phyloP scores from a whole-genome alignment of 2,797 vertebrate genomes.

The Sciaenops ocellatus region DNA sequence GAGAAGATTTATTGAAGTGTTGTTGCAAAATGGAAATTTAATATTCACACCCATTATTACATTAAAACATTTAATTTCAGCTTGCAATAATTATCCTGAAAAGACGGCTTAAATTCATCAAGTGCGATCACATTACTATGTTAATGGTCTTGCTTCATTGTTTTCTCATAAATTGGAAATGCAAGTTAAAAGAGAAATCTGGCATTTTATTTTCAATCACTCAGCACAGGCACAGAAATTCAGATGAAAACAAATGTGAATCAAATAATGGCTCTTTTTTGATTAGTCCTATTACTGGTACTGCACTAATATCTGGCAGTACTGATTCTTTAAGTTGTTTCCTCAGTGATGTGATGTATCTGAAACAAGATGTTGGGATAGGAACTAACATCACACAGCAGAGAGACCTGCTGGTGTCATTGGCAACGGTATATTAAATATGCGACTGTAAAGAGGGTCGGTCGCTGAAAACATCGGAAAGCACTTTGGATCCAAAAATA shows the following conservation, averaged over 20 bases:
- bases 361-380: background rate
- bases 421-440: background rate
- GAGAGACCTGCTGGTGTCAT: background rate
- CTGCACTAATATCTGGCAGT: background rate
- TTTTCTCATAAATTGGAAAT: slow-evolving; percentile 36
- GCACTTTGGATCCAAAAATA: background rate
- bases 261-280: background rate
- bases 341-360: background rate
- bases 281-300: background rate
- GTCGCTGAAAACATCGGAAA: background rate
- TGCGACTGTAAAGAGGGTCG: background rate
- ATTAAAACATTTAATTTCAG: slow-evolving; percentile 37
- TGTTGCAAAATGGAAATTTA: slow-evolving; percentile 16
- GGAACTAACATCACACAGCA: background rate
- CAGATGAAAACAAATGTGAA: background rate
- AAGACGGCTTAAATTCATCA: slow-evolving; percentile 28
- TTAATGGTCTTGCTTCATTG: slow-evolving; percentile 31
- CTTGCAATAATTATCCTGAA: slow-evolving; percentile 16
- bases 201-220: background rate
- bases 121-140: slow-evolving; percentile 39
- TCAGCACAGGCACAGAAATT: slow-evolving; percentile 1
- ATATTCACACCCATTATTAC: slow-evolving; percentile 29
- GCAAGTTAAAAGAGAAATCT: slow-evolving; percentile 20
- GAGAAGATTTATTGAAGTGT: slow-evolving; percentile 16
- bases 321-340: slow-evolving; percentile 9